Evolutionary conservation across 2,113 vertebrate species (phyloP).

Genomic region (Clarias batrachus): DNA sequence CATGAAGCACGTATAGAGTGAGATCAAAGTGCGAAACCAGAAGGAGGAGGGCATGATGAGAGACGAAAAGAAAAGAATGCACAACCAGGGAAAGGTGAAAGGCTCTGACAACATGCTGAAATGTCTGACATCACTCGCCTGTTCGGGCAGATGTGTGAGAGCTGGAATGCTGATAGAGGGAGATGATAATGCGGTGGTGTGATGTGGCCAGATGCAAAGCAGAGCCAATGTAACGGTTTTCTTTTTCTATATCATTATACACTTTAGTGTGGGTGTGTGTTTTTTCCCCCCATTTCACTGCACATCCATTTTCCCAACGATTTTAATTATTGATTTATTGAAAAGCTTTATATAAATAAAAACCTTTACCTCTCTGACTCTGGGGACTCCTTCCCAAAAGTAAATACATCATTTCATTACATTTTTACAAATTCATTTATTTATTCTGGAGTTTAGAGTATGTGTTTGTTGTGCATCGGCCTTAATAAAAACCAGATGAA

Average conservation of each 20-base stretch:
- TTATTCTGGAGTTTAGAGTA: neutral
- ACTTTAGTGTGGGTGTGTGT: no score
- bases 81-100: neutral
- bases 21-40: constrained; percentile 3
- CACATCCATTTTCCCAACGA: no score
- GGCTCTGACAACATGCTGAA: neutral
- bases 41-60: neutral
- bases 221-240: no score
- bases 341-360: no score
- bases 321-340: no score
- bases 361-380: neutral
- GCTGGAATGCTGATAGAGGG: no score
- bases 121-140: neutral
- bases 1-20: neutral
- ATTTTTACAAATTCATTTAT: neutral
- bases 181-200: no score
- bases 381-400: neutral
- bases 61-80: neutral
- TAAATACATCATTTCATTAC: neutral
- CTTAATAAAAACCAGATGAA: neutral
- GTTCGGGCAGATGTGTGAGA: no score
- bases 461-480: neutral
- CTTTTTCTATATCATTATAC: no score
- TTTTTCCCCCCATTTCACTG: no score
- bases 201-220: no score